phyloP scores from a whole-genome alignment of 2,797 vertebrate genomes.

The Characodon lateralis region DNA sequence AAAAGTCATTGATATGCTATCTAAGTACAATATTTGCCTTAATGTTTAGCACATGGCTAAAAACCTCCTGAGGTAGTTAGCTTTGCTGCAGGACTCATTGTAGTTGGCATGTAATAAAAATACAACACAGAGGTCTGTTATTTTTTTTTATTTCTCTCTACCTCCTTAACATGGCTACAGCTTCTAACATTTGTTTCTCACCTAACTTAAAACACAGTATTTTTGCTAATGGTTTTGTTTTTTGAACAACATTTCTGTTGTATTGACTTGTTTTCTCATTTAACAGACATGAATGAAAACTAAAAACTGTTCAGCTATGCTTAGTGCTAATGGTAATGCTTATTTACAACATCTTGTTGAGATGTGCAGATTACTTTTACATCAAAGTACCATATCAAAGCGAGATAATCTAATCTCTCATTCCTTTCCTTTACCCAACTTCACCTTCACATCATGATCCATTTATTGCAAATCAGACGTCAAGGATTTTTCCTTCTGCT shows the following conservation, averaged over 20 bases:
- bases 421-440: background rate
- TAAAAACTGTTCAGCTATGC: background rate
- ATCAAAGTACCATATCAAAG: background rate
- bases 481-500: background rate
- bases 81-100: background rate
- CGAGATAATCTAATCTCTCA: background rate
- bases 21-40: too few species aligned
- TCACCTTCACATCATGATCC: background rate
- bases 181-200: background rate
- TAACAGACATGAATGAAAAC: background rate
- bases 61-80: background rate
- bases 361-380: background rate
- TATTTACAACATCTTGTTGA: background rate
- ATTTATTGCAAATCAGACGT: background rate
- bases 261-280: conserved; percentile 4
- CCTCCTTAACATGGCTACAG: background rate
- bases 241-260: background rate
- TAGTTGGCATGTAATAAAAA: background rate
- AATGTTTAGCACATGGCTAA: background rate
- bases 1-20: too few species aligned
- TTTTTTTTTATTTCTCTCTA: background rate
- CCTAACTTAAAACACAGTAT: background rate
- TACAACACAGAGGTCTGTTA: background rate
- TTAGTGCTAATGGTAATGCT: background rate
- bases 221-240: background rate